Conservation (phyloP, 1,140 invertebrate species). For the Cotesia typhae region DNA sequence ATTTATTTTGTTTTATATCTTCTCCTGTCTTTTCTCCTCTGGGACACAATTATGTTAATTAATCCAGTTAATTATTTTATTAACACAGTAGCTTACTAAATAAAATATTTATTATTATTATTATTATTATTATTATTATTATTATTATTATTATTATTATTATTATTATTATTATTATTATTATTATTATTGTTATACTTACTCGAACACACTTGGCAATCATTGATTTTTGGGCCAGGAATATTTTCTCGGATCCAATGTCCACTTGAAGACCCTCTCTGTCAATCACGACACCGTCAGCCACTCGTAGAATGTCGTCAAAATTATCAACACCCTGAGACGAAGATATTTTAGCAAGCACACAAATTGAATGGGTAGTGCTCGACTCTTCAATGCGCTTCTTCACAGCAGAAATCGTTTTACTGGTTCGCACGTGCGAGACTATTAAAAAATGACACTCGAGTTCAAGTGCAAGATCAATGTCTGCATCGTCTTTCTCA, state of each 20-base stretch:
- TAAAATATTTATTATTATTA: not conserved
- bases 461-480: conserved; percentile 37
- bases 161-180: not conserved
- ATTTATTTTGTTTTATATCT: too few species aligned
- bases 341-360: conserved; percentile 70
- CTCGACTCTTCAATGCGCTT: conserved; percentile 36
- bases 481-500: conserved; percentile 36
- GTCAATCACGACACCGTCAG: conserved; percentile 74
- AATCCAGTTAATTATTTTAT: not conserved
- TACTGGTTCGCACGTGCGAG: conserved; percentile 37
- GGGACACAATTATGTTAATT: too few species aligned
- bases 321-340: conserved; percentile 70
- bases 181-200: conserved; percentile 14
- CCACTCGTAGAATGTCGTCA: conserved; percentile 69
- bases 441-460: conserved; percentile 44
- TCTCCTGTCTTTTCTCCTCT: too few species aligned
- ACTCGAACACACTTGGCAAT: conserved; percentile 65
- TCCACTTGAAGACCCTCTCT: conserved; percentile 73
- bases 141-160: not conserved
- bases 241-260: conserved; percentile 76
- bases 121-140: not conserved
- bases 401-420: conserved; percentile 39
- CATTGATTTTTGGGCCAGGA: conserved; percentile 77
- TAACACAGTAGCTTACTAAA: not conserved
- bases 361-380: conserved; percentile 32